These are phyloP conservation scores for Drosophila hamatofila DNA, from an alignment of 2,888 invertebrate genomes.

Conservation along the genomic window DNA sequence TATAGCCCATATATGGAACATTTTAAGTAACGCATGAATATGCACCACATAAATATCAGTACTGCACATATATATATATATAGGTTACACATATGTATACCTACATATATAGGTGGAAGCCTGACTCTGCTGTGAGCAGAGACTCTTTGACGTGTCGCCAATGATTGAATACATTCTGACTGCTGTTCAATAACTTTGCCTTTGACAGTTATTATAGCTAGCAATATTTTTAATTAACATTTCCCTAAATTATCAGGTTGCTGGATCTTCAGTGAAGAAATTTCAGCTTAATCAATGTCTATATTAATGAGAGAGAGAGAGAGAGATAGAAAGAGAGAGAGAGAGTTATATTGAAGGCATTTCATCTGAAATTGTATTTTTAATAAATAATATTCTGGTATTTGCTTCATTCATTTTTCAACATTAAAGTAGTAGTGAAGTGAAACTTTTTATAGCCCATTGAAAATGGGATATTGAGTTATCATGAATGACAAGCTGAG, in stretches of 20 bases:
- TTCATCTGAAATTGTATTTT: too few species aligned
- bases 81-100: background rate
- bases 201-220: constrained; percentile 17
- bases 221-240: constrained; percentile 36
- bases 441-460: too few species aligned
- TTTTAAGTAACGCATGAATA: constrained; percentile 35
- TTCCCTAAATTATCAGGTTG: constrained; percentile 9
- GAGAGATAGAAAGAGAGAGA: background rate
- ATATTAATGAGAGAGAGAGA: background rate
- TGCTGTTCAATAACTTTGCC: background rate
- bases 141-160: constrained; percentile 34
- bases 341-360: too few species aligned
- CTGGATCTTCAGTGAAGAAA: background rate
- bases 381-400: too few species aligned
- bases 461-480: too few species aligned
- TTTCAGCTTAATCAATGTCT: too few species aligned
- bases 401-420: too few species aligned
- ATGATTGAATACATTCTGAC: constrained; percentile 36
- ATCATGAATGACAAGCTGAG: too few species aligned
- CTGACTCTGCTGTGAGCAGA: background rate
- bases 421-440: too few species aligned
- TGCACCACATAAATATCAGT: background rate
- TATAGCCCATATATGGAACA: constrained; percentile 13
- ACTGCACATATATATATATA: background rate
- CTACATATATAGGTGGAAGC: too few species aligned